Evolutionary conservation across 2,113 vertebrate species (phyloP), one percentile per base, ranked within the genome.

Genomic region (Hystrix brachyura): DNA sequence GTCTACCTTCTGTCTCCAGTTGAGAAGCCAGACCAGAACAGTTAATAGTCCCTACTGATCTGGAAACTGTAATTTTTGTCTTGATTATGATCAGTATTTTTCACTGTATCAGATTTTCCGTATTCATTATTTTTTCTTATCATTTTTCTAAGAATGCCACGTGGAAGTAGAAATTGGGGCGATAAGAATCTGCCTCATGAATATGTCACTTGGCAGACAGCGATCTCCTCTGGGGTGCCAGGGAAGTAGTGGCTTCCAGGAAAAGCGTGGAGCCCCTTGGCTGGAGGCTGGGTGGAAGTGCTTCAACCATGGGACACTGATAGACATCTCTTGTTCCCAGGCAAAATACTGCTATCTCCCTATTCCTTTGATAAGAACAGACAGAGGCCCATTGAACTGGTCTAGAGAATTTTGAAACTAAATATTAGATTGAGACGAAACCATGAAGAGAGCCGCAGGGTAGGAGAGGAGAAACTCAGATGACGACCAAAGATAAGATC

Each of bases 11-110:
- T 55, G 1, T n/a, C 74, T 74, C 83, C 43, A 67, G 53, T 0
- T 57, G 13, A 76, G 53, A 11, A 48, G 59, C n/a, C 94, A 94
- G 89, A 94, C 53, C 15, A 87, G 80, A 79, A 81, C 27, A 57
- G 12, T 51, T 82, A 94, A 81, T n/a, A 62, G 84, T 85, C 80
- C 12, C 55, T 38, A n/a, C 29, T 32, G 79, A 53, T 55, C 43
- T 71, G 90, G 71, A 32, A 88, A 27, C 90, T 95, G 9, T 81
- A 65, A 79, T 88, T 72, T 91, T 92, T 83, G 55, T 84, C 78
- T 87, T 83, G 91, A 96, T 97, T 27, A 15, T n/a, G 85, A 93
- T 96, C 95, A 85, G n/a, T 83, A 72, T 90, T 90, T 38, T 90
- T 86, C 87, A 29, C 53, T 51, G 0, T 57, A 69, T 38, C 15